Conservation (phyloP, 2,113 vertebrate genomes). For the Dasyurus viverrinus region DNA sequence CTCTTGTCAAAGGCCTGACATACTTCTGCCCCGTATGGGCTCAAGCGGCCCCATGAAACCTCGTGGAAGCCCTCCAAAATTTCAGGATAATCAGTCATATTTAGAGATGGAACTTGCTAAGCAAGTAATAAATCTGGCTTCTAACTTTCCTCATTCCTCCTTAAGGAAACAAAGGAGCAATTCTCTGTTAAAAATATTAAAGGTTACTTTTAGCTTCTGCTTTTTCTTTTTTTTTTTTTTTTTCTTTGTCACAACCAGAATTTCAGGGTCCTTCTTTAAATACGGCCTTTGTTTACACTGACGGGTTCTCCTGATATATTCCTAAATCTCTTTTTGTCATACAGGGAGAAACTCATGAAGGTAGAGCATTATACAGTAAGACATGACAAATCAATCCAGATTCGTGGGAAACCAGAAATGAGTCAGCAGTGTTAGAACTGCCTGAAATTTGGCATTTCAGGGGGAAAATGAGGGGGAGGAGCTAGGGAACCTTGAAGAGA, state of each 20-base stretch:
- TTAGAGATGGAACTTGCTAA: neutral
- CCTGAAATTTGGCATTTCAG: constrained; percentile 76
- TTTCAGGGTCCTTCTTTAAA: constrained; percentile 1
- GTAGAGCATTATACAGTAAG: constrained; percentile 64
- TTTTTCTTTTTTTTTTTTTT: neutral
- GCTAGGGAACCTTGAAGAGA: constrained; percentile 57
- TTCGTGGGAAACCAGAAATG: constrained; percentile 74
- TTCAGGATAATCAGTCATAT: constrained; percentile 30
- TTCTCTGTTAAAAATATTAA: constrained; percentile 37
- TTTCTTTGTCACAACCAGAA: neutral
- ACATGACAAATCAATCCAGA: constrained; percentile 74
- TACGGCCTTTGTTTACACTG: constrained; percentile 38
- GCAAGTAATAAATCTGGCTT: neutral
- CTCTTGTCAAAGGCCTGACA: neutral
- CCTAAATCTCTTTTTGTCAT: constrained; percentile 31
- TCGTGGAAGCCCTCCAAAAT: constrained; percentile 39
- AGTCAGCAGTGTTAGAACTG: constrained; percentile 77
- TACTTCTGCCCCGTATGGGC: constrained; percentile 16
- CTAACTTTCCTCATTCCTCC: constrained; percentile 13
- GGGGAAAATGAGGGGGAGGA: constrained; percentile 29
- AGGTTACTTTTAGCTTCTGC: neutral
- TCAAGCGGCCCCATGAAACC: constrained; percentile 18
- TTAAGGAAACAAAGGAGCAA: constrained; percentile 52
- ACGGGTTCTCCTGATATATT: constrained; percentile 48
- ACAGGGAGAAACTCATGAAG: constrained; percentile 48